A percentile compares a stretch with the other conserved stretches of the same genome.
phyloP scores from a whole-genome alignment of 2,888 invertebrate species.

The Pinctada fucata region DNA sequence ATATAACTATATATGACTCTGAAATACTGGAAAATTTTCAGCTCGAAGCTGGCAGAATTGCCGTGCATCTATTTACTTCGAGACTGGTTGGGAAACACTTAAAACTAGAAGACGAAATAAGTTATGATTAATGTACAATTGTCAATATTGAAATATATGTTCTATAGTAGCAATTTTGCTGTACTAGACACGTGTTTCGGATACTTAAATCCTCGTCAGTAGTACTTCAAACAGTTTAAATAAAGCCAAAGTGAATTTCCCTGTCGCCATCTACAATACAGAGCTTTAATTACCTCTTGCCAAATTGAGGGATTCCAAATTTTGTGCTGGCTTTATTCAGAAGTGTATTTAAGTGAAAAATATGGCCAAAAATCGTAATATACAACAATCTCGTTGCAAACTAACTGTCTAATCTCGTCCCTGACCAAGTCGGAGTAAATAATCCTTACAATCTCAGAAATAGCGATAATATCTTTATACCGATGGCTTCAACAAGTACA shows the following conservation, averaged over 20 bases:
- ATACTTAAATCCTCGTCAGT: too few relatives aligned
- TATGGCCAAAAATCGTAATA: background rate
- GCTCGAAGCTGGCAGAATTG: background rate
- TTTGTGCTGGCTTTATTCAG: too few relatives aligned
- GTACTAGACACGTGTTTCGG: too few relatives aligned
- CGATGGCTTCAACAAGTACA: background rate
- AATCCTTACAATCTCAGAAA: background rate
- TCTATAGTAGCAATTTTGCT: too few relatives aligned
- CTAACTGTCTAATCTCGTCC: background rate
- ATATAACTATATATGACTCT: background rate
- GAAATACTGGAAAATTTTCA: background rate
- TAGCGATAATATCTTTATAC: background rate
- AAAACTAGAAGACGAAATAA: background rate
- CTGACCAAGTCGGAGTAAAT: background rate
- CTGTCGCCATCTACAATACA: too few relatives aligned
- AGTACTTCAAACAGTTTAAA: too few relatives aligned
- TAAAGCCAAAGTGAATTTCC: too few relatives aligned
- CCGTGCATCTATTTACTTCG: background rate
- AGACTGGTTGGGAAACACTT: background rate
- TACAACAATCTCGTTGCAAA: background rate
- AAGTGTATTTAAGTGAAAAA: background rate
- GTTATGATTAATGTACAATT: too few relatives aligned
- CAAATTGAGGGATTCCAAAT: too few relatives aligned
- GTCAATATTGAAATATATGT: too few relatives aligned
- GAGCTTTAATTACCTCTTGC: too few relatives aligned